phyloP scores from a whole-genome alignment of 2,797 vertebrate species.

The Zenarchopterus dispar region DNA sequence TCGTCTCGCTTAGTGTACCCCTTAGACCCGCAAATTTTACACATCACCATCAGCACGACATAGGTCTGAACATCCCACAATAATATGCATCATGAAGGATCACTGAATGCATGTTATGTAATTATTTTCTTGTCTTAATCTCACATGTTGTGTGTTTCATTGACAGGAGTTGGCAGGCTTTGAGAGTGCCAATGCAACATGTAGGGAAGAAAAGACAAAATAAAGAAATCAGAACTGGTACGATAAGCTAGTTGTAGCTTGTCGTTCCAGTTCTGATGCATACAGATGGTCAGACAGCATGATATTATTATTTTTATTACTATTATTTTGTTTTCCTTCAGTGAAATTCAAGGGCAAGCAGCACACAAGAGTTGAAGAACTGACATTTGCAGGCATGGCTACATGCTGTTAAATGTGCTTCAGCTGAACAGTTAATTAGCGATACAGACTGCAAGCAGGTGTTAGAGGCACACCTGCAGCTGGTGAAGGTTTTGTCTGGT shows the following conservation, averaged over 20 bases:
- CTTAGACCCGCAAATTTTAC: no score
- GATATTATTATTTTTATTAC: no score
- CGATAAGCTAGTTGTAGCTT: no score
- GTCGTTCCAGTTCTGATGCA: no score
- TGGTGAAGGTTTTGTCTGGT: slow-evolving; percentile 5
- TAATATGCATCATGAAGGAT: neutral
- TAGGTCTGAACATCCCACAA: neutral
- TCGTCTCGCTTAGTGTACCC: no score
- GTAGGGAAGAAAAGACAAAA: neutral
- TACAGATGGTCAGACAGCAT: slow-evolving; percentile 8
- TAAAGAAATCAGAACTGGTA: neutral
- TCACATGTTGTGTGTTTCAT: neutral
- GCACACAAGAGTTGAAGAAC: neutral
- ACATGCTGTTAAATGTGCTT: slow-evolving; percentile 13
- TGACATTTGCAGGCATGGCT: slow-evolving; percentile 9
- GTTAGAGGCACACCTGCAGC: neutral
- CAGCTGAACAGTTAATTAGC: slow-evolving; percentile 17
- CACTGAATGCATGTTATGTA: neutral
- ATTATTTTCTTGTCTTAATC: neutral
- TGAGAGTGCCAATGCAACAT: neutral
- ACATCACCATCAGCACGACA: neutral
- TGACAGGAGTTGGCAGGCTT: neutral
- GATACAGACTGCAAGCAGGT: slow-evolving; percentile 9
- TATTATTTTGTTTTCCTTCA: neutral
- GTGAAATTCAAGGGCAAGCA: neutral